phyloP scores from a whole-genome alignment of 2,113 vertebrate genomes.

The Phalacrocorax aristotelis region DNA sequence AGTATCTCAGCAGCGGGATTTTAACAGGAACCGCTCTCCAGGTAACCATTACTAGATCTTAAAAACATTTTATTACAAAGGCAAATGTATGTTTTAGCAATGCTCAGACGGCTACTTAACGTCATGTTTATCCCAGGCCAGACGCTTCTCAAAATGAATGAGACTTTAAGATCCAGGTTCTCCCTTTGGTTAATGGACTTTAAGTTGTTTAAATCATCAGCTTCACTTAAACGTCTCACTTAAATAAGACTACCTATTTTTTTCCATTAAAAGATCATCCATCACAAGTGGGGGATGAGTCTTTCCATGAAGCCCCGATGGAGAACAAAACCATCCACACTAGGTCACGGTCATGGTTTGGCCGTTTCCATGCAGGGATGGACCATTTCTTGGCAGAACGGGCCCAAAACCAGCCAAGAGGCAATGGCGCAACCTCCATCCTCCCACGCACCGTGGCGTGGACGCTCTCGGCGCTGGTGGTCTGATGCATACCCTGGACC shows the following conservation, averaged over 20 bases:
- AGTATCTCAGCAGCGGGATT: slow-evolving; percentile 57
- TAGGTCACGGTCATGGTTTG: neutral
- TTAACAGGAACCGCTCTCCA: slow-evolving; percentile 54
- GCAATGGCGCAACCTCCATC: neutral
- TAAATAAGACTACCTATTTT: slow-evolving; percentile 9
- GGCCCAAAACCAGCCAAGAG: neutral
- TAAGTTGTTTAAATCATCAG: slow-evolving; percentile 68
- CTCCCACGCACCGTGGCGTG: neutral
- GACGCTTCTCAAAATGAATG: slow-evolving; percentile 26
- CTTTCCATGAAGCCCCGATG: neutral
- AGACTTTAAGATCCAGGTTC: slow-evolving; percentile 5
- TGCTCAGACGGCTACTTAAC: slow-evolving; percentile 72
- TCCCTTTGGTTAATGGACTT: slow-evolving; percentile 40
- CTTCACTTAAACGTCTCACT: slow-evolving; percentile 63
- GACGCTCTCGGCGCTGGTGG: neutral
- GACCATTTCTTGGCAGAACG: neutral
- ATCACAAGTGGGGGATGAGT: slow-evolving; percentile 18
- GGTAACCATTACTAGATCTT: slow-evolving; percentile 69
- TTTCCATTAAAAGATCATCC: slow-evolving; percentile 60
- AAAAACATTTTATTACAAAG: slow-evolving; percentile 69
- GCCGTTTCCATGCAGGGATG: rapidly evolving
- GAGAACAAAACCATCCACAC: neutral
- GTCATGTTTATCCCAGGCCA: slow-evolving; percentile 39
- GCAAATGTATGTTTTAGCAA: slow-evolving; percentile 50
- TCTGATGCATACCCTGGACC: neutral